Evolutionary conservation across 2,888 invertebrate species (phyloP).

Genomic region (Cheiracanthium punctorium): DNA sequence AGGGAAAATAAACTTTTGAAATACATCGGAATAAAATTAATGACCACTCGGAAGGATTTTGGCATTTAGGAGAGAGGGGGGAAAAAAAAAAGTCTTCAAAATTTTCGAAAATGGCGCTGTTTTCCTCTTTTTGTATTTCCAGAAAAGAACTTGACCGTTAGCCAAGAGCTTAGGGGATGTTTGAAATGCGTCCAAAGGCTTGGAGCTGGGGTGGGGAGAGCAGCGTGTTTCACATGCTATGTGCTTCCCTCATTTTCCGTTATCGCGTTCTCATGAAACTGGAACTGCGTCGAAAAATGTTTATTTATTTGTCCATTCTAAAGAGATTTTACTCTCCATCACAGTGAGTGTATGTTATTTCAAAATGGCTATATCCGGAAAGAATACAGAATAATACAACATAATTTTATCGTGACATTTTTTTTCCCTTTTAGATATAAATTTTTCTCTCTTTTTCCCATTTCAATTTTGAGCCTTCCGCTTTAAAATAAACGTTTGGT

Average conservation of each 20-base stretch:
- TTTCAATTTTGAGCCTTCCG: no score
- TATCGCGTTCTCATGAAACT: background rate
- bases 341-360: background rate
- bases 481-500: no score
- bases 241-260: background rate
- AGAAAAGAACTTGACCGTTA: slow-evolving; percentile 20
- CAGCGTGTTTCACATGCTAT: background rate
- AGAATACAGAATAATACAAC: background rate
- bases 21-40: slow-evolving; percentile 1
- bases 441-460: no score
- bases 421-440: no score
- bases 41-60: background rate
- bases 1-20: background rate
- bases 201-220: no score
- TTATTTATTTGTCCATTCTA: background rate
- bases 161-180: slow-evolving; percentile 33
- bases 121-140: no score
- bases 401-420: no score
- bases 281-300: background rate
- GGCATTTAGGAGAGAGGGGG: background rate
- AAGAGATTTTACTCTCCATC: background rate
- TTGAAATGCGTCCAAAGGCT: slow-evolving; percentile 35
- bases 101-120: slow-evolving; percentile 3
- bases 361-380: background rate
- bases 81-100: background rate